Evolutionary conservation across 2,797 vertebrate genomes (phyloP).

Genomic region (Catostomus latipinnis): DNA sequence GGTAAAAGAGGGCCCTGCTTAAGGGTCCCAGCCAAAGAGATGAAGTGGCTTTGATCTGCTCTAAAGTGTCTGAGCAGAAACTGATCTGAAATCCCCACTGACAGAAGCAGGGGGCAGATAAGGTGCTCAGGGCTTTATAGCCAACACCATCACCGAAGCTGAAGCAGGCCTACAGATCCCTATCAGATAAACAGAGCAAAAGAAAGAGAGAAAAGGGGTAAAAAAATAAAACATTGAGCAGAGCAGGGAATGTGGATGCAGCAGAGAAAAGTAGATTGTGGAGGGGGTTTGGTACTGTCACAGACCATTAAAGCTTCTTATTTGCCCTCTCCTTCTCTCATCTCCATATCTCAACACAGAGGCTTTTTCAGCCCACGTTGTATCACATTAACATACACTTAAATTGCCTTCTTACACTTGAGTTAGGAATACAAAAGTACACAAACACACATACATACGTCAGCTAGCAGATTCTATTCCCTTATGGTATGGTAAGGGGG

Average conservation of each 20-base stretch:
- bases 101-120: conserved; percentile 46
- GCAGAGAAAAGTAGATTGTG: conserved; percentile 2
- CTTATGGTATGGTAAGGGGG: background rate
- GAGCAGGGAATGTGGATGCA: background rate
- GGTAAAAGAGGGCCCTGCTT: conserved; percentile 5
- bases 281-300: conserved; percentile 42
- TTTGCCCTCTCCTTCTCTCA: conserved; percentile 49
- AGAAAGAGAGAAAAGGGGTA: background rate
- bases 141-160: conserved; percentile 28
- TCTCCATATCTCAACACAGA: conserved; percentile 46
- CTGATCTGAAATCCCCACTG: conserved; percentile 47
- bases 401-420: conserved; percentile 29
- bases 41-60: conserved; percentile 48
- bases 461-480: background rate
- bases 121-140: conserved; percentile 53
- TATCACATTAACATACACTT: conserved; percentile 51
- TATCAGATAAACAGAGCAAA: conserved; percentile 6
- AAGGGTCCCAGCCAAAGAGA: conserved; percentile 34
- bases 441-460: background rate
- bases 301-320: conserved; percentile 59
- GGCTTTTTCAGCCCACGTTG: conserved; percentile 40
- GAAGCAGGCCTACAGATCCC: conserved; percentile 21
- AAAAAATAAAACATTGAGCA: no score
- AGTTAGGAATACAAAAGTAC: conserved; percentile 12
- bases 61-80: conserved; percentile 49